Percentiles rank a stretch among this genome's conserved stretches.
Evolutionary conservation across 2,797 vertebrate species (phyloP).

Genomic region (Nyctalus aviator): DNA sequence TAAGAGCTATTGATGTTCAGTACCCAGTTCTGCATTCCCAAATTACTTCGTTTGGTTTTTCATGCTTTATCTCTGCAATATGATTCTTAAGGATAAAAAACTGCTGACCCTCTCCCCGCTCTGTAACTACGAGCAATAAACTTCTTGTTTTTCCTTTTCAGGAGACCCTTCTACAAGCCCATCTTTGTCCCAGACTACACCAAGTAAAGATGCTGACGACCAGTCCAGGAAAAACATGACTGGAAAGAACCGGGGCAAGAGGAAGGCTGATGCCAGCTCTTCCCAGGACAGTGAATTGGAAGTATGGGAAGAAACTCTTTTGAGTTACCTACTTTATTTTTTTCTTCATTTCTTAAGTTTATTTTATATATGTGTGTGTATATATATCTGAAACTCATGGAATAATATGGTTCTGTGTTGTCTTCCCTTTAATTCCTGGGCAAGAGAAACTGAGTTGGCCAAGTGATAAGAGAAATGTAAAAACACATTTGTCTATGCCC

Average conservation of each 20-base stretch:
- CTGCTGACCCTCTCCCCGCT: background rate
- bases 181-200: slow-evolving; percentile 87
- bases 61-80: background rate
- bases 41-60: slow-evolving; percentile 24
- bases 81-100: background rate
- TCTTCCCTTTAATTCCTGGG: background rate
- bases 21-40: background rate
- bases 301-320: slow-evolving; percentile 85
- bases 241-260: slow-evolving; percentile 96
- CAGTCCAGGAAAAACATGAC: slow-evolving; percentile 92
- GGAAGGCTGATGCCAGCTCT: slow-evolving; percentile 93
- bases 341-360: slow-evolving; percentile 40
- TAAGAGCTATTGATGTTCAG: background rate
- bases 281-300: slow-evolving; percentile 95
- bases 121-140: background rate
- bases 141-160: slow-evolving; percentile 73
- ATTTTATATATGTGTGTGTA: background rate
- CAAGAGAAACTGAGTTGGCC: slow-evolving; percentile 10
- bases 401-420: background rate
- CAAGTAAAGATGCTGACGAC: slow-evolving; percentile 94
- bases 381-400: background rate
- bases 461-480: slow-evolving; percentile 13
- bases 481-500: background rate
- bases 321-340: slow-evolving; percentile 42
- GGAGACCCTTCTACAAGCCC: slow-evolving; percentile 87